Evolutionary conservation across 2,888 invertebrate species (phyloP).

Genomic region (Limnephilus marmoratus): DNA sequence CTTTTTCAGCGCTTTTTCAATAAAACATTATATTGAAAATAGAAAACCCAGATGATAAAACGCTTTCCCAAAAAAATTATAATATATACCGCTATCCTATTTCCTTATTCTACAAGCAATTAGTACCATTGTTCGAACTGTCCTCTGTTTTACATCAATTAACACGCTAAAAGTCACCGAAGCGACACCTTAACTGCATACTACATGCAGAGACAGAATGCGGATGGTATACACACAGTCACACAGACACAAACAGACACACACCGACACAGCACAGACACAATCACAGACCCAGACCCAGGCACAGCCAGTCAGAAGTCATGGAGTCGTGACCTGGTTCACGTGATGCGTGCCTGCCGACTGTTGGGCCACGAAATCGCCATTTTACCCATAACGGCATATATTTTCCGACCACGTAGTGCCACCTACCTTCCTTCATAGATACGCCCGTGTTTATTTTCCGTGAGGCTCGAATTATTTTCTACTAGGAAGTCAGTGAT

Average conservation of each 20-base stretch:
- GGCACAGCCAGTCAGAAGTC: background rate
- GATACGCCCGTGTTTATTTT: conserved; percentile 6
- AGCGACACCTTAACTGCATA: background rate
- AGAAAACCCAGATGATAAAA: background rate
- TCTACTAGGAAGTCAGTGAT: background rate
- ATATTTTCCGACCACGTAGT: conserved; percentile 39
- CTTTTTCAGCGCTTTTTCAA: background rate
- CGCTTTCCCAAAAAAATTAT: background rate
- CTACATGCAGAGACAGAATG: background rate
- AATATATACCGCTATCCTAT: background rate
- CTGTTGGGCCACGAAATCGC: background rate
- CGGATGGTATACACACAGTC: background rate
- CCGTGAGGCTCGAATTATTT: background rate
- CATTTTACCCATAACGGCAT: conserved; percentile 37
- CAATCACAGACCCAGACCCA: background rate
- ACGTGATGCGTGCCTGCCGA: conserved; percentile 27
- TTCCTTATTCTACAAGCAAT: background rate
- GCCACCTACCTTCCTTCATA: background rate
- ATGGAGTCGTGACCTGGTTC: conserved; percentile 30
- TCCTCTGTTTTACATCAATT: background rate
- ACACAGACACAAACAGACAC: background rate
- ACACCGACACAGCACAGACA: too few relatives aligned
- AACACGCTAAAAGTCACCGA: background rate
- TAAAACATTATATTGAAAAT: background rate
- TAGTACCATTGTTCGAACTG: background rate